Conservation (phyloP, 2,797 vertebrate genomes). For the Epinephelus malabaricus region DNA sequence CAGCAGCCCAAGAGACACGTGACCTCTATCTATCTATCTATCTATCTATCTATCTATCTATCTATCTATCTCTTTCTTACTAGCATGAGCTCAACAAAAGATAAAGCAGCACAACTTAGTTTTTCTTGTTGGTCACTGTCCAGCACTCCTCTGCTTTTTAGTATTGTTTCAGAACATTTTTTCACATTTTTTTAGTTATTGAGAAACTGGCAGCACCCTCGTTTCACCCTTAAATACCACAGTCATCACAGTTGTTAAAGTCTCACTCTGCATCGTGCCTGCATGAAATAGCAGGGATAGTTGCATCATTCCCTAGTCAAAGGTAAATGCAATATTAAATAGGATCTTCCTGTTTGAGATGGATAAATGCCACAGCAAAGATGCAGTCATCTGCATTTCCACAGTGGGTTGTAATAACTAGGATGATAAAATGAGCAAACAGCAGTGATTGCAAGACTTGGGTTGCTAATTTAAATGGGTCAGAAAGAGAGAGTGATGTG, state of each 20-base stretch:
- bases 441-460: neutral
- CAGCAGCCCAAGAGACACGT: too few relatives aligned
- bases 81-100: neutral
- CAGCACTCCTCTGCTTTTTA: constrained; percentile 51
- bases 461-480: constrained; percentile 1
- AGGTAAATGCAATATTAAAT: constrained; percentile 10
- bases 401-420: neutral
- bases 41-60: too few relatives aligned
- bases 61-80: too few relatives aligned
- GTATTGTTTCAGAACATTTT: constrained; percentile 42
- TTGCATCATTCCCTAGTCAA: constrained; percentile 25
- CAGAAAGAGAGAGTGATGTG: constrained; percentile 11
- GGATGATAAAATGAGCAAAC: constrained; percentile 22
- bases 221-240: constrained; percentile 48
- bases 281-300: constrained; percentile 24
- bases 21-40: too few relatives aligned
- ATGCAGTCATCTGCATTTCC: constrained; percentile 6
- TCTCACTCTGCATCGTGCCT: constrained; percentile 37
- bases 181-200: constrained; percentile 25
- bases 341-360: neutral
- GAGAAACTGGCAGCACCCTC: constrained; percentile 39
- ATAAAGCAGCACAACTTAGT: constrained; percentile 27
- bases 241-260: constrained; percentile 47
- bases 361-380: neutral
- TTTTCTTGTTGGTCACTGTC: constrained; percentile 36